Evolutionary conservation across 2,113 vertebrate genomes (phyloP).

Genomic region (Rhinolophus ferrumequinum): DNA sequence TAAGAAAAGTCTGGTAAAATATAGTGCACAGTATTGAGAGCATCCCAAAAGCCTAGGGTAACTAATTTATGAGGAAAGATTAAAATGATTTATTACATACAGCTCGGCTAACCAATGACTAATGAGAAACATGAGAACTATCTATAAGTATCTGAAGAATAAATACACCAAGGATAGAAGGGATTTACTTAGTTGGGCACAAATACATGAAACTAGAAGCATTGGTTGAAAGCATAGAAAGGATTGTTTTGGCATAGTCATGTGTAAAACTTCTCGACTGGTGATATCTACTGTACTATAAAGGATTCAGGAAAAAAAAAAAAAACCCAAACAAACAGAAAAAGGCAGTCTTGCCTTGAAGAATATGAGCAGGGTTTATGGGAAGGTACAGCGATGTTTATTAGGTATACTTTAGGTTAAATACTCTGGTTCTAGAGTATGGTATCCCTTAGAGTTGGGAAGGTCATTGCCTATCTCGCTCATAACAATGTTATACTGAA

Average conservation of each 20-base stretch:
- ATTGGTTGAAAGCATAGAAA: constrained; percentile 46
- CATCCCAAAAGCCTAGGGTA: constrained; percentile 7
- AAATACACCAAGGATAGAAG: constrained; percentile 40
- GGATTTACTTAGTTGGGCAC: constrained; percentile 38
- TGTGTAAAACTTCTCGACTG: constrained; percentile 38
- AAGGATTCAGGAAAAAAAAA: constrained; percentile 35
- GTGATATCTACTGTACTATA: constrained; percentile 34
- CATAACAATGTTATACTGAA: background rate
- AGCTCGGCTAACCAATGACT: constrained; percentile 46
- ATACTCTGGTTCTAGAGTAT: background rate
- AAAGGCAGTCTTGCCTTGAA: background rate
- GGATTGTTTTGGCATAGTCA: constrained; percentile 8
- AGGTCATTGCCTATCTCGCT: background rate
- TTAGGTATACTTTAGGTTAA: background rate
- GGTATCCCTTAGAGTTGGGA: background rate
- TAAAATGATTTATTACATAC: constrained; percentile 66
- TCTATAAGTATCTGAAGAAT: constrained; percentile 44
- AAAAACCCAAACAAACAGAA: background rate
- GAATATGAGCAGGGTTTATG: background rate
- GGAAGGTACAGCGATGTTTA: background rate
- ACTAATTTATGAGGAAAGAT: constrained; percentile 58
- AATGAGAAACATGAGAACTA: constrained; percentile 54
- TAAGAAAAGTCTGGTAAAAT: background rate
- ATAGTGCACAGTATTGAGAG: background rate
- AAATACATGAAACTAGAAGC: constrained; percentile 48